These are phyloP conservation scores for Mungos mungo DNA, from an alignment of 2,113 vertebrate genomes.

Conservation along the genomic window DNA sequence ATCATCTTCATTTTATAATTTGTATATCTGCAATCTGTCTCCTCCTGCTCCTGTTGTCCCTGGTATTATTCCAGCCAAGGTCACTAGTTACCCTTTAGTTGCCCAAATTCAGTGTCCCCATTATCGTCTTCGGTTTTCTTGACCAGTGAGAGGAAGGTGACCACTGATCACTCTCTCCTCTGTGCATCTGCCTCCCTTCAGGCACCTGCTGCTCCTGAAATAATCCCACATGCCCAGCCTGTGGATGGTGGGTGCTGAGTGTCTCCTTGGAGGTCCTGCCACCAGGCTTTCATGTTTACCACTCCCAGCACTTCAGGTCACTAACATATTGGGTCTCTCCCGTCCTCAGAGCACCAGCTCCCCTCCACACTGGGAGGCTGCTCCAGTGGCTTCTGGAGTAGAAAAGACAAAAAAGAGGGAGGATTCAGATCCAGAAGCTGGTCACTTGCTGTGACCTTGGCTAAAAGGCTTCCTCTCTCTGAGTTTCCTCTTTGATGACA, in stretches of 20 bases:
- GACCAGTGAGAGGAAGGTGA: not conserved
- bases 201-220: not conserved
- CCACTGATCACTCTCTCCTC: not conserved
- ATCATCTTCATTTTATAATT: not conserved
- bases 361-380: not conserved
- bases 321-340: not conserved
- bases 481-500: not conserved
- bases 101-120: not conserved
- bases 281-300: not conserved
- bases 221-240: not conserved
- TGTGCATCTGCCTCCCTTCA: not conserved
- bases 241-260: not conserved
- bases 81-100: not conserved
- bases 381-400: not conserved
- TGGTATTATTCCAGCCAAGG: not conserved
- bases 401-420: not conserved
- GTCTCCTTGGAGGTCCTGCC: conserved; percentile 1
- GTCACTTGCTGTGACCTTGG: conserved; percentile 9
- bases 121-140: not conserved
- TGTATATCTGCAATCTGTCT: not conserved
- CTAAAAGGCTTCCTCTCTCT: not conserved
- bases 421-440: not conserved
- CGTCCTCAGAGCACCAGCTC: not conserved
- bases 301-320: not conserved
- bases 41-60: not conserved